Base-by-base conservation (phyloP, 2,797 vertebrate species). In the Molossus molossus region DNA sequence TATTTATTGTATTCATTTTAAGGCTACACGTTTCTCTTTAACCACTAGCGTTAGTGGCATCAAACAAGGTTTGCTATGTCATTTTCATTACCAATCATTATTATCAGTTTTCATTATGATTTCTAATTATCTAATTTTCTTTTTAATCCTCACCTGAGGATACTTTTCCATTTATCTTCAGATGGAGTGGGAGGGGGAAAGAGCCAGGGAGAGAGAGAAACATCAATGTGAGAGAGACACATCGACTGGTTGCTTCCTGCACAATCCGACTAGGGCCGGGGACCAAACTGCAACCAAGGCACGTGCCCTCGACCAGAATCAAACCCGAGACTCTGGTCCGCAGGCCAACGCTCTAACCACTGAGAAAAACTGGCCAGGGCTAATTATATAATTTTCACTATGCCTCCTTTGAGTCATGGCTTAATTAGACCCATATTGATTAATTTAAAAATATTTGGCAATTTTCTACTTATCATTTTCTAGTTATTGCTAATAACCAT, bases 401-500 rank as follows among this genome's bases (percentile, higher is more conserved):
- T 72, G 18, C 64, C n/a, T 67, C 76, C 62, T 67, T 82, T 92
- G 37, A 79, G 3, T 48, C 48, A 33, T 55, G 40, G 23, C 21
- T 33, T 88, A 70, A 27, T 58, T 48, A 94, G 67, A 58, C 9
- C 20, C 37, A 58, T 91, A 12, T 48, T 81, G 65, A 37, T 75
- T 75, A 85, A 72, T 60, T 95, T 81, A 29, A 25, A 75, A 81
- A 21, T 75, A 93, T 80, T 67, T n/a, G 11, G 5, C 9, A 9
- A 87, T 76, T 82, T 87, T n/a, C 48, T 87, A 83, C 29, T 60
- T 84, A 73, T 15, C 27, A 80, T 75, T 81, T 85, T 29, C 45
- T 87, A 76, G 53, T 65, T 83, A 73, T 33, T 76, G 62, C 45
- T 85, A 90, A 80, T 85, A 80, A 75, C 58, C 65, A 7, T 50